These are phyloP conservation scores for Sarcophilus harrisii DNA, from an alignment of 2,797 vertebrate genomes.

Conservation along the genomic window DNA sequence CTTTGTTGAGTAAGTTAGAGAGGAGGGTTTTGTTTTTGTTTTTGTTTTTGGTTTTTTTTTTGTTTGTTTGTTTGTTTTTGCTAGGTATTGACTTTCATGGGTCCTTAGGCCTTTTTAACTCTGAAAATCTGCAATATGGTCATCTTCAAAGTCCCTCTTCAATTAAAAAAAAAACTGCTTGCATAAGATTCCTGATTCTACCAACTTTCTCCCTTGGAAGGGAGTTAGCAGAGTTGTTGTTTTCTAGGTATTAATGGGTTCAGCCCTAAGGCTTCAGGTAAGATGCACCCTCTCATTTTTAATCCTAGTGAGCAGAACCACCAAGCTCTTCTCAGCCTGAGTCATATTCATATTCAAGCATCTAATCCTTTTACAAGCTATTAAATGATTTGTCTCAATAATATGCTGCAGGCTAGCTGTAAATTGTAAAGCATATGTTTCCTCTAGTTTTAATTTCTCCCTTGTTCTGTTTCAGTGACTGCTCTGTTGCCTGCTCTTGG, in stretches of 20 bases:
- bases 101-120: not conserved
- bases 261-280: not conserved
- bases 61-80: not conserved
- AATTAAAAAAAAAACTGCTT: too few species aligned
- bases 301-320: not conserved
- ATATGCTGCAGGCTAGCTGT: not conserved
- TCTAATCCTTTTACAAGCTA: not conserved
- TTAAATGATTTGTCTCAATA: not conserved
- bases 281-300: not conserved
- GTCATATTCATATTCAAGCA: not conserved
- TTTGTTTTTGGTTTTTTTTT: too few species aligned
- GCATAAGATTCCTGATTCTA: not conserved
- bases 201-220: not conserved
- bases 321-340: not conserved
- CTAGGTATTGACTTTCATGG: not conserved
- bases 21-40: not conserved
- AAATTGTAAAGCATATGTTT: not conserved
- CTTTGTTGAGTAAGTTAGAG: not conserved
- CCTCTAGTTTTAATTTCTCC: not conserved
- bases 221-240: not conserved
- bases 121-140: not conserved
- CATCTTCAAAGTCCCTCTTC: not conserved
- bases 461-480: slow-evolving; percentile 18
- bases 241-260: not conserved
- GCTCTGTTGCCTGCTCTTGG: not conserved